Evolutionary conservation across 2,113 vertebrate species (phyloP).

Genomic region (Protobothrops flavoviridis): DNA sequence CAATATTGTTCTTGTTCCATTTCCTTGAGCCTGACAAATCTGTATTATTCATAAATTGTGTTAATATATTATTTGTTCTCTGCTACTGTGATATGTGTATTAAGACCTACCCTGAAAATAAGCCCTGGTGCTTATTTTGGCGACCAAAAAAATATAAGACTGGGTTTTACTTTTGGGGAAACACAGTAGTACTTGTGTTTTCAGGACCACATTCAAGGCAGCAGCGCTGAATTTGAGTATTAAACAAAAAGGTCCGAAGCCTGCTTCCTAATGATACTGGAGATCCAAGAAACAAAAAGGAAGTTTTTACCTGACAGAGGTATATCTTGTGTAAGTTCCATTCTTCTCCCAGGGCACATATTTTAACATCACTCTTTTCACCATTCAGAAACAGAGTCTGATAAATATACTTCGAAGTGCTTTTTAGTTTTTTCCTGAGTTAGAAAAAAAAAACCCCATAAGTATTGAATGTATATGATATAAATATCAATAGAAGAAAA

Average conservation of each 20-base stretch:
- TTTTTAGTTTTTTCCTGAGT: slow-evolving; percentile 92
- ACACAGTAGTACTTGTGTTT: background rate
- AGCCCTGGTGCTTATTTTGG: too few species aligned
- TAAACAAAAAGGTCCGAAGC: background rate
- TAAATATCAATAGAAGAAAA: background rate
- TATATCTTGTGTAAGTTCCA: slow-evolving; percentile 98
- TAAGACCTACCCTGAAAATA: too few species aligned
- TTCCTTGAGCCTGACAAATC: background rate
- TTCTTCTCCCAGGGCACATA: slow-evolving; percentile 92
- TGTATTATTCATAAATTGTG: background rate
- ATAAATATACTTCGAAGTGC: slow-evolving; percentile 95
- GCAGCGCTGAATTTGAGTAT: too few species aligned
- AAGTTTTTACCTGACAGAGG: slow-evolving; percentile 86
- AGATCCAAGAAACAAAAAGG: background rate
- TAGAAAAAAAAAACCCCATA: background rate
- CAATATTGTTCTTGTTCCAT: slow-evolving; percentile 29
- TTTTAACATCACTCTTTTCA: slow-evolving; percentile 95
- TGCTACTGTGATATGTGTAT: background rate
- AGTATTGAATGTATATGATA: background rate
- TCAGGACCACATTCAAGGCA: background rate
- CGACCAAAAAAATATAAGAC: too few species aligned
- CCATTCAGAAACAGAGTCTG: slow-evolving; percentile 95
- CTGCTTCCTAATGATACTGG: background rate
- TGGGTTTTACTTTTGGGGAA: background rate
- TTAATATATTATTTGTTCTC: background rate